These are phyloP conservation scores for Eueides isabella DNA, from an alignment of 1,140 invertebrate species.

Conservation along the genomic window DNA sequence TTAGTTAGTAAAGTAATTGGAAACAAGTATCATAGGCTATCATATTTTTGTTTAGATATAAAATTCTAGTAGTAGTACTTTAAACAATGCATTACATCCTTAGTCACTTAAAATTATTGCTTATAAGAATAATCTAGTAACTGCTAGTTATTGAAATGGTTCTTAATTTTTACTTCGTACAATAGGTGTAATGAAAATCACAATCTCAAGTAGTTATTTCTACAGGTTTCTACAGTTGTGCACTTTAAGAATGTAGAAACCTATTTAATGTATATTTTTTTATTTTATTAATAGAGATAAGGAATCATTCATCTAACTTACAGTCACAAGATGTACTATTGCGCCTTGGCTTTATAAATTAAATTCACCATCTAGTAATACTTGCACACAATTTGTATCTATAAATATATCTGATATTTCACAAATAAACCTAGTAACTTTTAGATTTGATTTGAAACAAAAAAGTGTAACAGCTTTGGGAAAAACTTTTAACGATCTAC, in stretches of 20 bases:
- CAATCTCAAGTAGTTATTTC: neutral
- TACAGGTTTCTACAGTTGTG: too few species aligned
- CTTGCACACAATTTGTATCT: neutral
- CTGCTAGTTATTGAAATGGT: neutral
- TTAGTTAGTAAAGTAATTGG: conserved; percentile 76
- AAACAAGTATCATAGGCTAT: conserved; percentile 50
- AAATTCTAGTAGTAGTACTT: conserved; percentile 54
- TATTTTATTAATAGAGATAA: too few species aligned
- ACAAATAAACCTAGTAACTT: conserved; percentile 49
- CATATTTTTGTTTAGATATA: conserved; percentile 59
- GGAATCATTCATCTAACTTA: too few species aligned
- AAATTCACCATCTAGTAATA: too few species aligned
- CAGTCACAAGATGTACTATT: too few species aligned
- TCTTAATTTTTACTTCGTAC: too few species aligned
- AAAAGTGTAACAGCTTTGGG: conserved; percentile 58
- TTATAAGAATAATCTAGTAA: neutral
- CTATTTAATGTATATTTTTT: too few species aligned
- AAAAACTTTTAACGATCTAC: conserved; percentile 66
- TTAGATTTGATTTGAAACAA: conserved; percentile 49
- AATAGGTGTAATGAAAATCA: neutral
- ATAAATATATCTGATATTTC: neutral
- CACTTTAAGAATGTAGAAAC: too few species aligned
- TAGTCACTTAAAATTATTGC: neutral
- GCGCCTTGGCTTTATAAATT: too few species aligned
- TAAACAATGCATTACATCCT: neutral